A percentile compares a stretch with the other conserved stretches of the same genome.
Conservation (phyloP, 2,797 vertebrate genomes). For the Liasis olivaceus region DNA sequence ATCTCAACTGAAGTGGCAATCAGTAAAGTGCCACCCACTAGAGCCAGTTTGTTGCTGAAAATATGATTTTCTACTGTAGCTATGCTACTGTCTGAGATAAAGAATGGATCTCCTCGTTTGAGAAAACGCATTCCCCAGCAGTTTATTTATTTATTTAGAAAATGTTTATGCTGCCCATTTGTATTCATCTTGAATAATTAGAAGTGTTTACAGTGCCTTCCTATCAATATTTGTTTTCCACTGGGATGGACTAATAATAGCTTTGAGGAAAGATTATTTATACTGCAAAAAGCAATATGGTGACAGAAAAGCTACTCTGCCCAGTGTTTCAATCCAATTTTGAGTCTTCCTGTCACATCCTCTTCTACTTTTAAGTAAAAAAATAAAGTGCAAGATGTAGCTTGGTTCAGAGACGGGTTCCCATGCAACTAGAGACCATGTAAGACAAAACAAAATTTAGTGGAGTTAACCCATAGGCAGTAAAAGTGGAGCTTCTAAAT, state of each 20-base stretch:
- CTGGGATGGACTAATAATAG: not conserved
- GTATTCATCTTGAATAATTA: not conserved
- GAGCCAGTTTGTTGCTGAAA: not conserved
- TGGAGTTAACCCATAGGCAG: not conserved
- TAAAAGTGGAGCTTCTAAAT: not conserved
- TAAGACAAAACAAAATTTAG: not conserved
- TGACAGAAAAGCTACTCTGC: not conserved
- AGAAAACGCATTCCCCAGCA: constrained; percentile 9
- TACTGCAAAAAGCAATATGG: not conserved
- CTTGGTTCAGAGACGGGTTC: not conserved
- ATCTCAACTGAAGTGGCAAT: constrained; percentile 39
- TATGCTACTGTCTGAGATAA: not conserved
- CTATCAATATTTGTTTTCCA: not conserved
- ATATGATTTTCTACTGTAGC: constrained; percentile 19
- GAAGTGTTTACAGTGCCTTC: not conserved
- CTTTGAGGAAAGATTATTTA: not conserved
- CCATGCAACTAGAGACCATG: not conserved
- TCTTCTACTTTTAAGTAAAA: not conserved
- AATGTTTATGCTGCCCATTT: not conserved
- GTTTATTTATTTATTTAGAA: not conserved
- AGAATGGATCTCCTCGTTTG: not conserved
- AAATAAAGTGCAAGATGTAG: not conserved
- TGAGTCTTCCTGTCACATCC: no score
- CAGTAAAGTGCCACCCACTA: not conserved
- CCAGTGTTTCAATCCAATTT: not conserved